Percentiles rank a stretch among this genome's conserved stretches.
Conservation (phyloP, 2,888 invertebrate genomes). For the Pachliopta kotzebuea region DNA sequence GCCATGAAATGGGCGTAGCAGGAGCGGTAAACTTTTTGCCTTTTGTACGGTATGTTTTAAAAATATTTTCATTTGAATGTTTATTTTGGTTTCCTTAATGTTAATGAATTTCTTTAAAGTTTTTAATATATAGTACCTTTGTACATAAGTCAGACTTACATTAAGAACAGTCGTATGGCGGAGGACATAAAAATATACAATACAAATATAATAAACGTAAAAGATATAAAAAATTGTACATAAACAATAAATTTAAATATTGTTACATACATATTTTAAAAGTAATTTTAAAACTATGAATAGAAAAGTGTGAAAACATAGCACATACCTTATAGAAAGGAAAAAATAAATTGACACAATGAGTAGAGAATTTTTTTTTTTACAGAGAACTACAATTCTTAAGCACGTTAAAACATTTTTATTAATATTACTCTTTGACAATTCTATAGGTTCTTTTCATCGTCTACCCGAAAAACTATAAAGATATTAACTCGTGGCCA, state of each 20-base stretch:
- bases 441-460: conserved; percentile 79
- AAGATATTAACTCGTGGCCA: conserved; percentile 85
- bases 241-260: too few relatives aligned
- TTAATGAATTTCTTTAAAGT: background rate
- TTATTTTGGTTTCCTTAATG: background rate
- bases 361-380: too few relatives aligned
- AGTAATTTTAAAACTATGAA: too few relatives aligned
- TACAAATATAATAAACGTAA: too few relatives aligned
- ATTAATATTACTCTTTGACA: background rate
- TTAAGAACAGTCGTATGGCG: background rate
- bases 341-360: too few relatives aligned
- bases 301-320: too few relatives aligned
- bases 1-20: conserved; percentile 90
- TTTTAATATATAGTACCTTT: background rate
- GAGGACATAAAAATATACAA: too few relatives aligned
- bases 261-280: too few relatives aligned
- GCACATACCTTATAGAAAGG: too few relatives aligned
- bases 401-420: too few relatives aligned
- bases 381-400: too few relatives aligned
- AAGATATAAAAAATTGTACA: too few relatives aligned
- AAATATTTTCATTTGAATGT: background rate
- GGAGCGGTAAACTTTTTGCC: conserved; percentile 93
- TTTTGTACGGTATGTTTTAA: conserved; percentile 83
- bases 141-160: background rate
- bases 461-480: conserved; percentile 83